Percentiles rank a stretch among this genome's conserved stretches.
Conservation (phyloP, 2,888 invertebrate species). For the Yponomeuta plumbellus region DNA sequence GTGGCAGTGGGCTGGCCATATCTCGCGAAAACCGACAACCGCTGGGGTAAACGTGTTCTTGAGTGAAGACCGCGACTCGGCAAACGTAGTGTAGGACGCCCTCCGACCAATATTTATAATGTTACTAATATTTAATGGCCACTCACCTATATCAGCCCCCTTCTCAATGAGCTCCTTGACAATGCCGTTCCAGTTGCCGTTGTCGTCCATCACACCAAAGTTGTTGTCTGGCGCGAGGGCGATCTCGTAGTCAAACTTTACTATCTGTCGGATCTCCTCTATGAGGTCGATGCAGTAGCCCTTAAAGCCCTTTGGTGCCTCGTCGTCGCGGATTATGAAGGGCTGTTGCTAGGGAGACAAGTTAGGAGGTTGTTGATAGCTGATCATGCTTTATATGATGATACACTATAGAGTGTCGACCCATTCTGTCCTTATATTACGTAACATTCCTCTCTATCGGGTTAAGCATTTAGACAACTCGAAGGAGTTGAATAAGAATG, state of each 20-base stretch:
- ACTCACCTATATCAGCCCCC: conserved; percentile 85
- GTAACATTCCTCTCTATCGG: too few species aligned
- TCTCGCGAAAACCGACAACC: too few species aligned
- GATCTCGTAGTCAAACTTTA: conserved; percentile 94
- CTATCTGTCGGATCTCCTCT: conserved; percentile 87
- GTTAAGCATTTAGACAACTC: too few species aligned
- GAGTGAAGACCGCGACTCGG: too few species aligned
- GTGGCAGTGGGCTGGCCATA: too few species aligned
- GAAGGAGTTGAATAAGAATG: too few species aligned
- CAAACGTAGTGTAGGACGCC: too few species aligned
- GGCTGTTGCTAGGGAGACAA: conserved; percentile 82
- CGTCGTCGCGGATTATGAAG: conserved; percentile 84
- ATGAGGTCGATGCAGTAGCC: conserved; percentile 98
- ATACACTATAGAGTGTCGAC: too few species aligned
- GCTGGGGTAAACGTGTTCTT: too few species aligned
- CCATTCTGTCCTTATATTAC: too few species aligned
- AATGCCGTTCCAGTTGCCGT: conserved; percentile 90
- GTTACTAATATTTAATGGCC: background rate
- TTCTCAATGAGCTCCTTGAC: conserved; percentile 88
- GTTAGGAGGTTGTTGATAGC: background rate
- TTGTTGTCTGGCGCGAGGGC: conserved; percentile 86
- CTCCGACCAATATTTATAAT: too few species aligned
- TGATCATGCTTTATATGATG: too few species aligned
- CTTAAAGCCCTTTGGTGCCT: conserved; percentile 79
- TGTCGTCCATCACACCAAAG: conserved; percentile 93